Percentiles rank a stretch among this genome's conserved stretches.
These are phyloP conservation scores for Eristalis intricaria DNA, from an alignment of 2,888 invertebrate genomes.

Conservation along the genomic window DNA sequence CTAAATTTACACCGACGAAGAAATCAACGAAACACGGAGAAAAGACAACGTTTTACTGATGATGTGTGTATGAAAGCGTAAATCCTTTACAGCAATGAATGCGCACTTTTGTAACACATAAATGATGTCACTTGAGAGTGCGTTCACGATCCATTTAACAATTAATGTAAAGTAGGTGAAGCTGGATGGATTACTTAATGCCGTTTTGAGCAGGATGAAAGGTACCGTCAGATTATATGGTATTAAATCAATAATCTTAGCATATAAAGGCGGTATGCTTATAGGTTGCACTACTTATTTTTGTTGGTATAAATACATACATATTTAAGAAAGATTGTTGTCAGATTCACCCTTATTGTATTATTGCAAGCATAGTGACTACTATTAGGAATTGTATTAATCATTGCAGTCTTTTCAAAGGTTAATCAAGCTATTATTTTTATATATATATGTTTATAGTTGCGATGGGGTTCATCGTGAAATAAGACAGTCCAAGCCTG, in stretches of 20 bases:
- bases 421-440: background rate
- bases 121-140: conserved; percentile 57
- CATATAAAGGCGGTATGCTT: background rate
- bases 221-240: conserved; percentile 35
- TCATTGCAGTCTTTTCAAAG: background rate
- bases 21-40: conserved; percentile 7
- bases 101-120: conserved; percentile 52
- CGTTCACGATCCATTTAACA: conserved; percentile 61
- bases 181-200: conserved; percentile 48
- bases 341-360: no score
- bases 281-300: background rate
- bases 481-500: background rate
- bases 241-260: conserved; percentile 43
- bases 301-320: background rate
- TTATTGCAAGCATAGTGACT: no score
- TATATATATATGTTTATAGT: conserved; percentile 7
- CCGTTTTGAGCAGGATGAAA: conserved; percentile 21
- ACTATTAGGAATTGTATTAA: no score
- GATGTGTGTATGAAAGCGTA: conserved; percentile 43
- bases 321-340: background rate
- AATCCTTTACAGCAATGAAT: conserved; percentile 50
- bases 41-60: conserved; percentile 31
- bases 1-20: conserved; percentile 4
- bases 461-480: background rate
- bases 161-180: conserved; percentile 56